Percentiles rank a stretch among this genome's conserved stretches.
phyloP scores from a whole-genome alignment of 1,140 invertebrate genomes.

The Heliconius eleuchia region DNA sequence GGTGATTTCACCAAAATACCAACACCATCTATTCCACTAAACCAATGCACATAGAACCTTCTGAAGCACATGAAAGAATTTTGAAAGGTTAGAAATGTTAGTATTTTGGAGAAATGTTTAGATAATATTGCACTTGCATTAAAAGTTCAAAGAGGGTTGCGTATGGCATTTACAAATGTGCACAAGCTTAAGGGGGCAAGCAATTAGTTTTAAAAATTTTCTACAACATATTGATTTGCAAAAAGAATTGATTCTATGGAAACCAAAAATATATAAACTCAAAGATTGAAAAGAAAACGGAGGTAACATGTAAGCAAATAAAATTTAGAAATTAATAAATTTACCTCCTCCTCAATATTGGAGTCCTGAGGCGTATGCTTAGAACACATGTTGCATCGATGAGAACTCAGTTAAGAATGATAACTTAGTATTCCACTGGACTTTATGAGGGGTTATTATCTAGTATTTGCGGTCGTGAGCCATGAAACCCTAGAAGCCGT shows the following conservation, averaged over 20 bases:
- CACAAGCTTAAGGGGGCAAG: slow-evolving; percentile 34
- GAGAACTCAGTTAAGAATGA: slow-evolving; percentile 54
- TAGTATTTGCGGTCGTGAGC: slow-evolving; percentile 52
- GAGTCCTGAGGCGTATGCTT: slow-evolving; percentile 67
- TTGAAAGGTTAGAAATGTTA: slow-evolving; percentile 70
- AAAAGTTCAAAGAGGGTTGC: slow-evolving; percentile 23
- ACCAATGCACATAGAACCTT: slow-evolving; percentile 54
- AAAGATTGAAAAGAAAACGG: background rate
- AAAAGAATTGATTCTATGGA: slow-evolving; percentile 16
- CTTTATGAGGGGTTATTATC: slow-evolving; percentile 42
- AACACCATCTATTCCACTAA: slow-evolving; percentile 73
- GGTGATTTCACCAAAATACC: slow-evolving; percentile 79
- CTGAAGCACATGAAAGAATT: slow-evolving; percentile 49
- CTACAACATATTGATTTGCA: slow-evolving; percentile 77
- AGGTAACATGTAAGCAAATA: background rate
- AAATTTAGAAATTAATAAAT: background rate
- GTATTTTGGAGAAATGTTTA: slow-evolving; percentile 77
- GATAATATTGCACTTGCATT: slow-evolving; percentile 33
- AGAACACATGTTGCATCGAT: slow-evolving; percentile 71
- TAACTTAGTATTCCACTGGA: slow-evolving; percentile 66
- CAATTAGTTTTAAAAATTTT: slow-evolving; percentile 43
- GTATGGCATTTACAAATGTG: slow-evolving; percentile 30
- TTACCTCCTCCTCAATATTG: slow-evolving; percentile 70
- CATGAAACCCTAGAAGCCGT: slow-evolving; percentile 51
- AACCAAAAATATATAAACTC: background rate